A percentile compares a stretch with the other conserved stretches of the same genome.
phyloP scores from a whole-genome alignment of 2,888 invertebrate species.

The Sisyra terminalis region DNA sequence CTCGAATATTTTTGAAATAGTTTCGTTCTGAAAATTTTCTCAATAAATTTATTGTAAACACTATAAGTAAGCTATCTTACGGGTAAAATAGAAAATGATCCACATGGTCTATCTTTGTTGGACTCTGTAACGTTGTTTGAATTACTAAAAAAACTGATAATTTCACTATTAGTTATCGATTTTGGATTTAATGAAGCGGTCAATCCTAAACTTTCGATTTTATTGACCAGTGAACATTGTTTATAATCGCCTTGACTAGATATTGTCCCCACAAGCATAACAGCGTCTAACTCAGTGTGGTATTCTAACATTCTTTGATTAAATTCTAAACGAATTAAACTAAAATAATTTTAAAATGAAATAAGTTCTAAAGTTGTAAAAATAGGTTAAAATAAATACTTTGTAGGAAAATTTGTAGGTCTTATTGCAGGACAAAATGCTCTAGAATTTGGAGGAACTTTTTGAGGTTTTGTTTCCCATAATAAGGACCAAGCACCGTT shows the following conservation, averaged over 20 bases:
- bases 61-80: too few species aligned
- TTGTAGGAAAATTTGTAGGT: constrained; percentile 35
- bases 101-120: constrained; percentile 3
- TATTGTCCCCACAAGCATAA: constrained; percentile 54
- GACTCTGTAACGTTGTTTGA: constrained; percentile 3
- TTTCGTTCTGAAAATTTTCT: constrained; percentile 53
- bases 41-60: constrained; percentile 8
- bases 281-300: constrained; percentile 78
- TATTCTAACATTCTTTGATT: constrained; percentile 67
- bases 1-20: constrained; percentile 60
- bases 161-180: too few species aligned
- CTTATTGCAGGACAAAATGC: constrained; percentile 61
- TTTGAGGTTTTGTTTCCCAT: constrained; percentile 58
- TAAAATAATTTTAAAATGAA: constrained; percentile 22
- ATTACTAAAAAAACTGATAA: too few species aligned
- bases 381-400: constrained; percentile 24
- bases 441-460: constrained; percentile 40
- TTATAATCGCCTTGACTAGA: too few species aligned
- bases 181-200: constrained; percentile 9
- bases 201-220: constrained; percentile 17
- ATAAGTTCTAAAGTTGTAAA: not conserved
- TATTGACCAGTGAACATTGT: constrained; percentile 20
- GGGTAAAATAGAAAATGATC: constrained; percentile 21
- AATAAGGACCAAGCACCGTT: constrained; percentile 48
- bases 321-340: constrained; percentile 69